Percentiles rank a stretch among this genome's conserved stretches.
Evolutionary conservation across 2,797 vertebrate species (phyloP).

Genomic region (Rhynchotus rufescens): DNA sequence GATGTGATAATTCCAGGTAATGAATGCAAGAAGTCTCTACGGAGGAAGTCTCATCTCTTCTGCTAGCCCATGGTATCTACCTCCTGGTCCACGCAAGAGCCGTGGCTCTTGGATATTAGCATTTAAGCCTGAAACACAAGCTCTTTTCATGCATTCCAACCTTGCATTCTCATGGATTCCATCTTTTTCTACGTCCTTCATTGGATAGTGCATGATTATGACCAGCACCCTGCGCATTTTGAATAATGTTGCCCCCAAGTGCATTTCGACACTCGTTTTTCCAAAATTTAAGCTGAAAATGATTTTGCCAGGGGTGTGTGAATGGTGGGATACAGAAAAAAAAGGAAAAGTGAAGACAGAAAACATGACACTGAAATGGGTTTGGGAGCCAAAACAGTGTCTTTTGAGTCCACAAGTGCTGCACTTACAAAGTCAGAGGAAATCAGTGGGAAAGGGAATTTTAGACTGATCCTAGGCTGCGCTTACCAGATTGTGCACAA

Average conservation of each 20-base stretch:
- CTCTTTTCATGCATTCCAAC: neutral
- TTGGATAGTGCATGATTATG: neutral
- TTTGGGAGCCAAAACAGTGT: neutral
- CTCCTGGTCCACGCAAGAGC: neutral
- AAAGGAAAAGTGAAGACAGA: neutral
- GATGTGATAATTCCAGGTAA: neutral
- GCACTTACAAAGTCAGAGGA: neutral
- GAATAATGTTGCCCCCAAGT: neutral
- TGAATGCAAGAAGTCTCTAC: neutral
- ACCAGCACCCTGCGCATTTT: neutral
- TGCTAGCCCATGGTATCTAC: neutral
- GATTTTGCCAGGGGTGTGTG: neutral
- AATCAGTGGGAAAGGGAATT: neutral
- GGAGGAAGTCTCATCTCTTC: neutral
- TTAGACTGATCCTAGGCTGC: neutral
- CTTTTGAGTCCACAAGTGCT: neutral
- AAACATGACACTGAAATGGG: neutral
- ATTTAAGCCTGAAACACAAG: neutral
- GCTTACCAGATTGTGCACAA: constrained; percentile 15
- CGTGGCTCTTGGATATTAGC: too few relatives aligned
- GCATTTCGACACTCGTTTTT: neutral
- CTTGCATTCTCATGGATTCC: neutral
- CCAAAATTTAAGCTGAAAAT: neutral
- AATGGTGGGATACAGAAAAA: neutral
- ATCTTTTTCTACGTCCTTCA: neutral